Percentiles rank a stretch among this genome's conserved stretches.
Evolutionary conservation across 2,888 invertebrate genomes (phyloP).

Genomic region (Elegia similella): DNA sequence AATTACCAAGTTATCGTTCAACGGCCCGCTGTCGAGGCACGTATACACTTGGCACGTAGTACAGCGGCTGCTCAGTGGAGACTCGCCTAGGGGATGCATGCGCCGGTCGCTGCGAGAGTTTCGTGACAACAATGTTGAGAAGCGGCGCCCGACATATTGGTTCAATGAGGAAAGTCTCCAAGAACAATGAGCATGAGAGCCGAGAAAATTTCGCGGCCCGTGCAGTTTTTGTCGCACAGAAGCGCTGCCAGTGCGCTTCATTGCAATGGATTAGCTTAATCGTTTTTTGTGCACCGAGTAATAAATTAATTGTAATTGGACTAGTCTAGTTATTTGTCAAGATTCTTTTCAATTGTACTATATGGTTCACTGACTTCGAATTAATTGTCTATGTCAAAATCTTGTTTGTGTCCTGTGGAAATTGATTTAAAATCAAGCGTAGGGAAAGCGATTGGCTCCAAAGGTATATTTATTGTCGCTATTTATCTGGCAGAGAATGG

Average conservation of each 20-base stretch:
- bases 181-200: constrained; percentile 70
- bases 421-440: constrained; percentile 20
- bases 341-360: not conserved
- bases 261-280: constrained; percentile 29
- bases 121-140: constrained; percentile 70
- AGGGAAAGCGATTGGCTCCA: constrained; percentile 55
- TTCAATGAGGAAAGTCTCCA: constrained; percentile 66
- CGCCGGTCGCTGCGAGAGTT: constrained; percentile 36
- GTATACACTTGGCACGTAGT: not conserved
- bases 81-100: constrained; percentile 35
- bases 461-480: constrained; percentile 63
- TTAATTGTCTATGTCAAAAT: not conserved
- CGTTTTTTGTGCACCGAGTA: constrained; percentile 11
- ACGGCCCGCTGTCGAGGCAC: constrained; percentile 27
- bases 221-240: constrained; percentile 52
- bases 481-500: constrained; percentile 57
- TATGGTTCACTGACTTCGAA: not conserved
- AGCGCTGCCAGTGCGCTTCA: constrained; percentile 19
- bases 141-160: constrained; percentile 46
- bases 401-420: not conserved
- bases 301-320: constrained; percentile 14
- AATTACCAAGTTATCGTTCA: constrained; percentile 59
- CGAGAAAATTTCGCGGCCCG: constrained; percentile 58
- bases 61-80: constrained; percentile 26
- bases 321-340: not conserved